A percentile compares a stretch with the other conserved stretches of the same genome.
phyloP scores from a whole-genome alignment of 2,888 invertebrate species.

The Hirtodrosophila trivittata region DNA sequence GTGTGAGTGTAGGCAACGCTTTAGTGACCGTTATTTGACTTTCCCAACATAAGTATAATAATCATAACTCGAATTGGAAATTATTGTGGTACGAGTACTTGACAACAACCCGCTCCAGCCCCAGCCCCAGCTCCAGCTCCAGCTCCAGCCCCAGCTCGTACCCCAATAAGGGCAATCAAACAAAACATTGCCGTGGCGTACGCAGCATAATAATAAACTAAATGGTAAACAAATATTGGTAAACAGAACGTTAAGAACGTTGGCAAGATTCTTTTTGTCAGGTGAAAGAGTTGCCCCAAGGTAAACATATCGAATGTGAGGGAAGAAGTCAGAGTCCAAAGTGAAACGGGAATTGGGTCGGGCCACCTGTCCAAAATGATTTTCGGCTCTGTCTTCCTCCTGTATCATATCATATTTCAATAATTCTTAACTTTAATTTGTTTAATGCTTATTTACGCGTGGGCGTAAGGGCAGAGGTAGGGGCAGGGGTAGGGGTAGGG shows the following conservation, averaged over 20 bases:
- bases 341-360: slow-evolving; percentile 54
- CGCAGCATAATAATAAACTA: slow-evolving; percentile 76
- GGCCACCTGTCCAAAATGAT: slow-evolving; percentile 36
- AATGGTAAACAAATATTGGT: slow-evolving; percentile 76
- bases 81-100: slow-evolving; percentile 46
- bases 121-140: slow-evolving; percentile 16
- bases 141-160: slow-evolving; percentile 14
- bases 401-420: slow-evolving; percentile 65
- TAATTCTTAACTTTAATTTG: slow-evolving; percentile 64
- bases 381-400: slow-evolving; percentile 2
- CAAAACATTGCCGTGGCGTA: slow-evolving; percentile 54
- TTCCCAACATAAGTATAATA: slow-evolving; percentile 73
- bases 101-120: slow-evolving; percentile 14
- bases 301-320: slow-evolving; percentile 24
- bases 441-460: slow-evolving; percentile 61
- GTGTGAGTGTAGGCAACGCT: slow-evolving; percentile 27
- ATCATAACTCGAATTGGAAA: slow-evolving; percentile 77
- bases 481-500: neutral
- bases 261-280: slow-evolving; percentile 1
- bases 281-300: slow-evolving; percentile 32
- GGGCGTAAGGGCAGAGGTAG: slow-evolving; percentile 35
- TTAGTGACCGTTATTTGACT: slow-evolving; percentile 70
- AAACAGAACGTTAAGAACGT: slow-evolving; percentile 22
- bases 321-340: slow-evolving; percentile 19
- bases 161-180: slow-evolving; percentile 78